Evolutionary conservation across 2,888 invertebrate species (phyloP), one percentile per base, ranked within the genome.

Genomic region (Iphiclides podalirius): DNA sequence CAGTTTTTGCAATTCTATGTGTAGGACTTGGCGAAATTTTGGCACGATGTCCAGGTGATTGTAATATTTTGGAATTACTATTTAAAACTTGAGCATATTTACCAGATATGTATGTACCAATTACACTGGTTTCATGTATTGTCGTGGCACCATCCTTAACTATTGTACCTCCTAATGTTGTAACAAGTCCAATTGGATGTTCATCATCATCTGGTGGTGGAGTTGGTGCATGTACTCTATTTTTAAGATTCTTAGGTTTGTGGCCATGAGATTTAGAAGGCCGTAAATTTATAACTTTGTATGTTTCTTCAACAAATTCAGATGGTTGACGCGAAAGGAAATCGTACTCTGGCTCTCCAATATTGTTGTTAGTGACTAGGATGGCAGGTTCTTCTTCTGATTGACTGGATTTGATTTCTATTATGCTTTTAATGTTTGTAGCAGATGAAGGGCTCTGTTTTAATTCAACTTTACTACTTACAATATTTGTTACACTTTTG

Each of bases 21-120:
- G 93, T 89, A 33, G 91, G 91, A 28, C 92, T 90, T 0, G 94
- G 92, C 34, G 91, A 90, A 54, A 94, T 93, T 80, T 93, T 93
- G 4, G 83, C 90, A 66, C 92, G 91, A 57, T 90, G 89, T 1
- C 83, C 87, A 39, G 76, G 58, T 12, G 76, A 70, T 20, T 75
- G 70, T 50, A 92, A 77, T 31, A 94, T 81, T 67, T 93, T 93
- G 0, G 96, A 95, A 33, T 94, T 94, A 66, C 95, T 95, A 67
- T 95, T 95, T 20, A 96, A 82, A 7, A 95, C 94, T 81, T 96
- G 96, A 1, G 96, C 96, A 74, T 96, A 96, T 82, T 96, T 96
- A 31, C 95, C 95, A 40, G 94, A 94, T 64, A 96, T 95, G 70
- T 93, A 95, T 2, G 96, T 96, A 16, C 96, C 95, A 63, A 96